Evolutionary conservation across 1,140 invertebrate genomes (phyloP), one percentile per base, ranked within the genome.

Genomic region (Drosophila eugracilis): DNA sequence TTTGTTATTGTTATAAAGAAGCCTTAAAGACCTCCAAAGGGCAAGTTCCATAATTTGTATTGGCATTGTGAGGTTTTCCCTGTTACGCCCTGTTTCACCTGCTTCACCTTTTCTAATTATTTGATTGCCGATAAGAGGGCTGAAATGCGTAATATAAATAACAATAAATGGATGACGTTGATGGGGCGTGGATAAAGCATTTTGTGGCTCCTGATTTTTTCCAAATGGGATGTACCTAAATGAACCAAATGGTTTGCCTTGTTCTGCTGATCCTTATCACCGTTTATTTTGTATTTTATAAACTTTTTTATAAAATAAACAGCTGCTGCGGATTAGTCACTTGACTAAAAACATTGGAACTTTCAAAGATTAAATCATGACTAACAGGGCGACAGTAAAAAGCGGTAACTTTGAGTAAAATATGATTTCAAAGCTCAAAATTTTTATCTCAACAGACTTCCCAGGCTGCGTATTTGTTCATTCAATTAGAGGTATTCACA

Each of bases 41-140:
- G 45, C 53, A 50, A 62, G 47, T 54, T 39, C 57, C 47, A 72
- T 78, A 69, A 74, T 55, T 78, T 78, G 37, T 66, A 73, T 67
- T 45, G 59, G 48, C 63, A 63, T 53, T 73, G 41, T 53, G 41
- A 14, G 48, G 41, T 36, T 58, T 24, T n/a, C n/a, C n/a, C n/a
- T n/a, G n/a, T n/a, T n/a, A n/a, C 21, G 30, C 47, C 54, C 15
- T 32, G 30, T 62, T 52, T 44, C 32, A 37, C 55, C 24, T 32
- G 42, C 32, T 53, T 41, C 50, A 32, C 57, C 57, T 73, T 67
- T 44, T 48, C 30, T 66, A 85, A 84, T 84, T 85, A 80, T 80
- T 75, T 84, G 76, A 84, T 86, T 72, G 55, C 5, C 54, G 76
- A 86, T 84, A 84, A 84, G 80, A 65, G 26, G 65, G 47, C 22